Evolutionary conservation across 1,140 invertebrate species (phyloP).

Genomic region (Melitaea cinxia): DNA sequence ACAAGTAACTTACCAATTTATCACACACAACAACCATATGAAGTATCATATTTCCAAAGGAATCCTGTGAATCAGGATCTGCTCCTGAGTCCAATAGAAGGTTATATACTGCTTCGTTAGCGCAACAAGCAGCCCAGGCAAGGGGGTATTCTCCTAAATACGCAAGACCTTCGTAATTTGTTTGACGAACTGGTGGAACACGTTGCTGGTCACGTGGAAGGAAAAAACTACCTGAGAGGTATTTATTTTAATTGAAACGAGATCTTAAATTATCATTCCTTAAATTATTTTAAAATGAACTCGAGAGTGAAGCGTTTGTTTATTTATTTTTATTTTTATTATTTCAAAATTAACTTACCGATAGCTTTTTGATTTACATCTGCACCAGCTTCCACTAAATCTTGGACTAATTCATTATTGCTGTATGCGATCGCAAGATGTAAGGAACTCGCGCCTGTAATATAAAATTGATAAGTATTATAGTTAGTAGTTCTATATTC

Average conservation of each 20-base stretch:
- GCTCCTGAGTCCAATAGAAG: constrained; percentile 94
- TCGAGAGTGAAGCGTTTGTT: too few relatives aligned
- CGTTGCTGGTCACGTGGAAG: constrained; percentile 94
- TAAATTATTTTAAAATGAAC: too few relatives aligned
- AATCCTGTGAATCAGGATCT: constrained; percentile 95
- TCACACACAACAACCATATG: constrained; percentile 99
- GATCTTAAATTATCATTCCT: neutral
- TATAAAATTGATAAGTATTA: too few relatives aligned
- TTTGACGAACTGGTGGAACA: constrained; percentile 86
- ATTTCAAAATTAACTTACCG: too few relatives aligned
- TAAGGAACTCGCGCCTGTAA: constrained; percentile 92
- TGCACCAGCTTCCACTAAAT: constrained; percentile 94
- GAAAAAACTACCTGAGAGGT: constrained; percentile 91
- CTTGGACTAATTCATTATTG: constrained; percentile 97
- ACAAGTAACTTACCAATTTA: constrained; percentile 87
- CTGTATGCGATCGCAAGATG: constrained; percentile 98
- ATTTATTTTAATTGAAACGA: neutral
- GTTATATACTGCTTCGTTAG: constrained; percentile 99
- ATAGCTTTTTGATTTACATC: constrained; percentile 95
- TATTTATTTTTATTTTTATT: too few relatives aligned
- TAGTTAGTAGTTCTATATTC: too few relatives aligned
- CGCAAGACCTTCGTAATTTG: constrained; percentile 97
- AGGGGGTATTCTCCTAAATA: constrained; percentile 98
- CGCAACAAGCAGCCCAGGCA: constrained; percentile 97
- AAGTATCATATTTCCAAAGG: constrained; percentile 97